Evolutionary conservation across 2,113 vertebrate genomes (phyloP), one percentile per base, ranked within the genome.

Genomic region (Calyptomena viridis): DNA sequence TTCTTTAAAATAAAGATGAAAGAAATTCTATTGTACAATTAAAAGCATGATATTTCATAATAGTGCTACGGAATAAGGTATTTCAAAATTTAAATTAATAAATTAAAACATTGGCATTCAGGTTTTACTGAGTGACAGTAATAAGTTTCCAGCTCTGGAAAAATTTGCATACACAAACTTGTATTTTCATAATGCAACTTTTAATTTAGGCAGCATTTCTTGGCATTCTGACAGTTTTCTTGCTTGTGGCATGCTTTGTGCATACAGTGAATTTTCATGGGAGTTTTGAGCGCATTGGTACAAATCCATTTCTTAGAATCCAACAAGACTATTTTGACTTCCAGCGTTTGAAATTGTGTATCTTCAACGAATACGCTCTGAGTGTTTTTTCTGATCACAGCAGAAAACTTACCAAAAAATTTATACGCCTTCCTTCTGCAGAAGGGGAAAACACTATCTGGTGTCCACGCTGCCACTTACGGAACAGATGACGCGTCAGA

Each of bases 401-500:
- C 4, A n/a, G 74, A 74, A 68, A 89, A 90, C 97, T 98, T 97
- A 99, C 99, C 99, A 97, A 97, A 97, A 99, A 99, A 4, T 49
- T 63, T 16, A 99, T 92, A 74, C 21, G 96, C 72, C 89, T 97
- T 74, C 97, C 80, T 95, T 20, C 84, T 52, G 3, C 87, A 18
- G 13, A 90, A 89, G 21, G 28, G 89, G 11, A 75, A 74, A 99
- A 60, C 2, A 93, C 98, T 49, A 99, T 95, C 90, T 99, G 99
- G 95, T 99, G 99, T 31, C 99, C 99, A 52, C 98, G 98, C 95
- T 99, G 99, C 99, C 99, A 99, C 96, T 99, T 99, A 77, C 99
- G 99, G 97, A 99, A 99, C 27, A 99, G 98, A 10, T 93, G 98
- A 35, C 97, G 98, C 1, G 97, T 98, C 86, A 87, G 66, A 5